A percentile compares a stretch with the other conserved stretches of the same genome.
phyloP scores from a whole-genome alignment of 2,113 vertebrate genomes.

The Carollia perspicillata region DNA sequence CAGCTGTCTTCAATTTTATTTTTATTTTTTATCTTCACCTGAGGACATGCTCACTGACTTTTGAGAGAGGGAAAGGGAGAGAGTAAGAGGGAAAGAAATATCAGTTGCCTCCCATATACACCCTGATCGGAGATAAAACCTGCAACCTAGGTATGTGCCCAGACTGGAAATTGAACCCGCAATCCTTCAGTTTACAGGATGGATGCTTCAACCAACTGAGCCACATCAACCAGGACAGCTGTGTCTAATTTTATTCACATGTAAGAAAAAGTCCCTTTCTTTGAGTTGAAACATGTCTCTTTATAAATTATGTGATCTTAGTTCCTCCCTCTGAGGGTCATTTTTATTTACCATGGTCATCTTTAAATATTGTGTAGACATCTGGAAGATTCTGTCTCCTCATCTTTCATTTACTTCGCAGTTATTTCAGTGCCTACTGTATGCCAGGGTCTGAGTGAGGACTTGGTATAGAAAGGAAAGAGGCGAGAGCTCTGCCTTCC shows the following conservation, averaged over 20 bases:
- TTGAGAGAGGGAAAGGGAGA: too few relatives aligned
- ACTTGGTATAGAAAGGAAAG: background rate
- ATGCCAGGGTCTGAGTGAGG: background rate
- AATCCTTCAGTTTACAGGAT: too few relatives aligned
- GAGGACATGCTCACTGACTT: too few relatives aligned
- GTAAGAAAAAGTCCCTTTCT: background rate
- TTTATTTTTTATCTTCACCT: too few relatives aligned
- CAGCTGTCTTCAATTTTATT: background rate
- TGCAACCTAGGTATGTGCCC: too few relatives aligned
- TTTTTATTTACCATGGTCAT: background rate
- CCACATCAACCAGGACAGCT: too few relatives aligned
- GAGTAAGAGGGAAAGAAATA: too few relatives aligned
- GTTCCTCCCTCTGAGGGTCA: background rate
- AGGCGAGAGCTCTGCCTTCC: background rate
- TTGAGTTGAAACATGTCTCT: background rate
- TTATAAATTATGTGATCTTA: background rate
- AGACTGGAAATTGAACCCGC: too few relatives aligned
- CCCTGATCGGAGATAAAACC: too few relatives aligned
- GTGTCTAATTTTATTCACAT: too few relatives aligned
- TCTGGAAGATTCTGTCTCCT: background rate
- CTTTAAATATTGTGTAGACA: background rate
- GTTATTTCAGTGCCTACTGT: background rate
- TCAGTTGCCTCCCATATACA: too few relatives aligned
- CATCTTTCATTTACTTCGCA: background rate
- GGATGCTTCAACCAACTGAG: too few relatives aligned